Base-by-base conservation (phyloP, 2,113 vertebrate species). In the Centropus bengalensis region DNA sequence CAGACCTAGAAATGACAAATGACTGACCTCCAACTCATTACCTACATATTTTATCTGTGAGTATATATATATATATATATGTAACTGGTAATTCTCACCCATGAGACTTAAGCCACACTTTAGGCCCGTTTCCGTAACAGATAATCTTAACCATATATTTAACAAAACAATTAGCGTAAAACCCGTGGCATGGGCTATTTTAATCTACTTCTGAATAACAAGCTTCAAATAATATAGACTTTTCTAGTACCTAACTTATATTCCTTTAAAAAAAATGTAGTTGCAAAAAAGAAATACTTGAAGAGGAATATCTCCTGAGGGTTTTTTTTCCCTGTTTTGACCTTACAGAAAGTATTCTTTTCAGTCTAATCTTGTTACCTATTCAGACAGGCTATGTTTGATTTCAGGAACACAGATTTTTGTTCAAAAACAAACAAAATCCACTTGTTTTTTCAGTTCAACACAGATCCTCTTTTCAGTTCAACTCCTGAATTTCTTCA, bases 401-500 rank as follows among this genome's bases (percentile, higher is more conserved):
- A 54, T 91, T 89, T 58, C 27, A 70, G 55, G 28, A 94, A 89
- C 22, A 87, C 36, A 70, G 30, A 86, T 74, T 79, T 88, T 51
- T 62, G 40, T 66, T 91, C 86, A 58, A 86, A 94, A 92, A 88
- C 64, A 94, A 91, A 87, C 60, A 86, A 68, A 75, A 7, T 20
- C 22, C 14, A 28, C 80, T 95, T 84, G n/a, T 96, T 80, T 80
- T 84, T 94, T 91, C 68, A 81, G 58, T 75, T 95, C 74, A 94
- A 92, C 82, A 45, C 44, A 45, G 44, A 45, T 45, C 44, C 36
- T 95, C 96, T 80, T 84, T 94, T 89, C 68, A 81, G 58, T 75
- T 95, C 74, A 94, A 92, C 82, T 95, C 81, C 60, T 71, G 83
- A 97, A 96, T 96, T 97, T 96, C 76, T 96, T 97, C 79, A 78